Evolutionary conservation across 2,888 invertebrate species (phyloP).

Genomic region (Volucella bombylans): DNA sequence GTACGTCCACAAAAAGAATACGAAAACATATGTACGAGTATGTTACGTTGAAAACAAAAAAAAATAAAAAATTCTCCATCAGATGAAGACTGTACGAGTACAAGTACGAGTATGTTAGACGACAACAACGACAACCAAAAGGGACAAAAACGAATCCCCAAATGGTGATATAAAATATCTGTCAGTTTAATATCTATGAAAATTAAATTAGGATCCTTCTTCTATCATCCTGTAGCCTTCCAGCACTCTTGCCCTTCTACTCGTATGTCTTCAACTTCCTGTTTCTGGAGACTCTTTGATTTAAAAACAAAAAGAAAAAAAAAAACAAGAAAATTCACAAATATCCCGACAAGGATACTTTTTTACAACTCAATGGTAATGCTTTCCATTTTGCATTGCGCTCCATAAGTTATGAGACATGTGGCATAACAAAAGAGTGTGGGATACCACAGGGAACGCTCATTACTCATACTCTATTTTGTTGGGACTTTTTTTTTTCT

Average conservation of each 20-base stretch:
- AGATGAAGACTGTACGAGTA: background rate
- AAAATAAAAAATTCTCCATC: no score
- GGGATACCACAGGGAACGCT: background rate
- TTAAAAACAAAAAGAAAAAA: constrained; percentile 10
- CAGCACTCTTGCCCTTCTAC: background rate
- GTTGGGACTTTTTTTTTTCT: background rate
- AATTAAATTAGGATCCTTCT: constrained; percentile 63
- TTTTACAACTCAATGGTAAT: constrained; percentile 42
- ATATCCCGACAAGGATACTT: constrained; percentile 25
- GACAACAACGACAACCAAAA: constrained; percentile 10
- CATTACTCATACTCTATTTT: constrained; percentile 26
- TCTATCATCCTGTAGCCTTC: background rate
- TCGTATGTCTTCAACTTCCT: background rate
- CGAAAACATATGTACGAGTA: constrained; percentile 42
- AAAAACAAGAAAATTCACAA: background rate
- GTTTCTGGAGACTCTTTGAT: background rate
- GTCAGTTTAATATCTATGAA: constrained; percentile 69
- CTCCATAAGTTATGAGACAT: constrained; percentile 43
- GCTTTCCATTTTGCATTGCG: constrained; percentile 51
- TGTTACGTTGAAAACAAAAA: background rate
- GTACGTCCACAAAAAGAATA: constrained; percentile 60
- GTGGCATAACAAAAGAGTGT: background rate
- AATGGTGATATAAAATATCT: constrained; percentile 67
- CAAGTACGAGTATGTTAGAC: background rate
- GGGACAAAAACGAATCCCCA: constrained; percentile 45